These are phyloP conservation scores for Ceriagrion tenellum DNA, from an alignment of 2,888 invertebrate genomes.

Conservation along the genomic window DNA sequence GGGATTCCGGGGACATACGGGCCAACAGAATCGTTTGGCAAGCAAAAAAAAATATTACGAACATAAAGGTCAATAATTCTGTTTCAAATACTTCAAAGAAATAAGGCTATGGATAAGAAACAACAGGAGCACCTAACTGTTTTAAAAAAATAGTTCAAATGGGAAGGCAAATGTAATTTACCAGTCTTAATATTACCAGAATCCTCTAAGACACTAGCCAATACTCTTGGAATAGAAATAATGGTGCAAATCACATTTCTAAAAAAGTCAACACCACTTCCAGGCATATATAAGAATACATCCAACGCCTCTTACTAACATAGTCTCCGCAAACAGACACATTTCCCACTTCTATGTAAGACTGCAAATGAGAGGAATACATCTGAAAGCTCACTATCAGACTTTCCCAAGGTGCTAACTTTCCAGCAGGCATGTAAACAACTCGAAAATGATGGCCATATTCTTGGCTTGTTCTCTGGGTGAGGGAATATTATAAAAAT, in stretches of 20 bases:
- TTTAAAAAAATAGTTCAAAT: neutral
- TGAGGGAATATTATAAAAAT: too few species aligned
- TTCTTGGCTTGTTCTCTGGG: too few species aligned
- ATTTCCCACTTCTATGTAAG: constrained; percentile 87
- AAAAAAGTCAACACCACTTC: constrained; percentile 82
- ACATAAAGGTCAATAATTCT: too few species aligned
- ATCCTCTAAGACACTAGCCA: constrained; percentile 86
- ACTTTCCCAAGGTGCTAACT: constrained; percentile 84
- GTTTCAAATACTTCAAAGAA: neutral
- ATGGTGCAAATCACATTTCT: constrained; percentile 86
- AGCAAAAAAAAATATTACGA: too few species aligned
- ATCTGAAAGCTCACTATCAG: constrained; percentile 86
- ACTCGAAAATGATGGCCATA: constrained; percentile 85
- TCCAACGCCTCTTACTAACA: constrained; percentile 88
- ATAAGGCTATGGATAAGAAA: neutral
- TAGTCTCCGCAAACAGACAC: constrained; percentile 86
- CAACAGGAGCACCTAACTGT: too few species aligned
- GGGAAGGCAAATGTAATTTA: constrained; percentile 10
- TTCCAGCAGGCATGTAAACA: constrained; percentile 82
- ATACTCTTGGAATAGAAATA: constrained; percentile 86
- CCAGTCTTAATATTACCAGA: neutral
- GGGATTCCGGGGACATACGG: too few species aligned
- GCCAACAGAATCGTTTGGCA: too few species aligned
- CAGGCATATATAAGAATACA: constrained; percentile 82
- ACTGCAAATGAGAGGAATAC: constrained; percentile 83